Evolutionary conservation across 2,888 invertebrate genomes (phyloP).

Genomic region (Nysson spinosus): DNA sequence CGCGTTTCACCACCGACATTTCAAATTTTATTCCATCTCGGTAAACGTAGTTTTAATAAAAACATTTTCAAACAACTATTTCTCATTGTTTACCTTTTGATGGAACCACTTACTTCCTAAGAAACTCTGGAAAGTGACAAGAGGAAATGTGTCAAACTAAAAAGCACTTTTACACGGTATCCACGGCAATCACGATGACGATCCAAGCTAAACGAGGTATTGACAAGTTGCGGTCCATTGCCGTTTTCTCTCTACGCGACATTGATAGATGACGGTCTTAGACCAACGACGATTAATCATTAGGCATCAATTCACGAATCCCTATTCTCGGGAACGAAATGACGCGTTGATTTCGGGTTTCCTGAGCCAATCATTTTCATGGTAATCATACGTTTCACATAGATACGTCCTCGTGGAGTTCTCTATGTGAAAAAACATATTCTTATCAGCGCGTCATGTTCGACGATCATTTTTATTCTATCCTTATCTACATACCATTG

Average conservation of each 20-base stretch:
- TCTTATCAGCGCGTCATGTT: too few relatives aligned
- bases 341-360: conserved; percentile 28
- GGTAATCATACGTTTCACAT: conserved; percentile 15
- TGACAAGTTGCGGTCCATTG: conserved; percentile 42
- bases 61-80: too few relatives aligned
- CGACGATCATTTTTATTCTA: too few relatives aligned
- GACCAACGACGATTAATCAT: conserved; percentile 50
- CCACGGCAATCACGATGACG: conserved; percentile 29
- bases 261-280: conserved; percentile 50
- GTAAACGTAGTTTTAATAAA: too few relatives aligned
- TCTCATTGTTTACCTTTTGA: not conserved
- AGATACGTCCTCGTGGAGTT: too few relatives aligned
- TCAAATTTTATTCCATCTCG: too few relatives aligned
- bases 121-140: conserved; percentile 1
- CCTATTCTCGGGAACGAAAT: conserved; percentile 31
- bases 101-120: not conserved
- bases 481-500: too few relatives aligned
- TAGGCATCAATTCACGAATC: conserved; percentile 34
- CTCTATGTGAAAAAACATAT: too few relatives aligned
- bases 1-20: too few relatives aligned
- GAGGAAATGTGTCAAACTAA: not conserved
- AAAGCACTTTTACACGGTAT: conserved; percentile 11
- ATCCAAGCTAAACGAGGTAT: conserved; percentile 36
- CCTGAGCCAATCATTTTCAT: conserved; percentile 16
- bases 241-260: conserved; percentile 28